A percentile compares a stretch with the other conserved stretches of the same genome.
phyloP scores from a whole-genome alignment of 1,140 invertebrate genomes.

The Oreohelix idahoensis region DNA sequence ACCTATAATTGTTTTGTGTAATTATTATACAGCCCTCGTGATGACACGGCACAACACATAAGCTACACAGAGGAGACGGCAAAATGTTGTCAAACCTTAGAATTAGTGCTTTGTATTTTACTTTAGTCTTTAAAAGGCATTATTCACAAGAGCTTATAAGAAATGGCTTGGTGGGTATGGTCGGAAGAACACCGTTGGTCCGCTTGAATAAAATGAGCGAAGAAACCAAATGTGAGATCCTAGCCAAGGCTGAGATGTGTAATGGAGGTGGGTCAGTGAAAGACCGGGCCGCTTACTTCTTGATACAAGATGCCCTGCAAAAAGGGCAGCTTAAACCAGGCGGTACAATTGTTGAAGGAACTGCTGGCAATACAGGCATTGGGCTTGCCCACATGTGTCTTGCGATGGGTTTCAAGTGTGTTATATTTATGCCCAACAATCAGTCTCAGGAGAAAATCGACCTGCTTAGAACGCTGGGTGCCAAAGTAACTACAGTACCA shows the following conservation, averaged over 20 bases:
- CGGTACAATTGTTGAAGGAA: constrained; percentile 73
- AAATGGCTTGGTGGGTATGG: constrained; percentile 67
- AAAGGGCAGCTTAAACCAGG: constrained; percentile 60
- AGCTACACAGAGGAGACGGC: too few species aligned
- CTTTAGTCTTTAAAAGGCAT: background rate
- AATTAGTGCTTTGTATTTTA: background rate
- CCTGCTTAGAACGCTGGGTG: constrained; percentile 65
- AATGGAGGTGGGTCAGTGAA: constrained; percentile 72
- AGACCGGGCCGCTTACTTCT: constrained; percentile 69
- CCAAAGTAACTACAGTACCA: constrained; percentile 58
- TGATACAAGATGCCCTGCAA: constrained; percentile 70
- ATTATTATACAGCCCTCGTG: too few species aligned
- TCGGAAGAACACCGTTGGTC: constrained; percentile 71
- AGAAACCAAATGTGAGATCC: constrained; percentile 73
- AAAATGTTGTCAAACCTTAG: background rate
- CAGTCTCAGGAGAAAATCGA: constrained; percentile 71
- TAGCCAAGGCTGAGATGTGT: constrained; percentile 61
- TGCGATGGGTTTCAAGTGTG: constrained; percentile 70
- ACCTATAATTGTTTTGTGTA: too few species aligned
- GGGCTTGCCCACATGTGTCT: constrained; percentile 59
- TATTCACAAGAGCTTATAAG: constrained; percentile 52
- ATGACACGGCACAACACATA: too few species aligned
- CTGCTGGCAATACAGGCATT: constrained; percentile 75
- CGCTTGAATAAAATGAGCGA: constrained; percentile 71
- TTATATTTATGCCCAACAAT: constrained; percentile 70